Evolutionary conservation across 2,113 vertebrate species (phyloP), one percentile per base, ranked within the genome.

Genomic region (Cyprinodon variegatus): DNA sequence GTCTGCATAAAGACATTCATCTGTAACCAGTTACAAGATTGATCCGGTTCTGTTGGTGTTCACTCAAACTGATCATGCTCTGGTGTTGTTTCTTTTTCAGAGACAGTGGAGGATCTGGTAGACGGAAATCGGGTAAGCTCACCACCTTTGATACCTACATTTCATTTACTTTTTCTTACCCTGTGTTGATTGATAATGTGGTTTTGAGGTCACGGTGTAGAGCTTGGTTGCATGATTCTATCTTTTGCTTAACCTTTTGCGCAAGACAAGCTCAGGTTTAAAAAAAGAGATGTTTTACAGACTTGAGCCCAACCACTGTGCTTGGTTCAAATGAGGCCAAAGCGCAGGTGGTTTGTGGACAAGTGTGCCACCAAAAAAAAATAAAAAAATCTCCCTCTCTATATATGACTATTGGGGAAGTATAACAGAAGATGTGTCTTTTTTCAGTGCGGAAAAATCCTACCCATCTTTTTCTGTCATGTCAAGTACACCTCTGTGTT

Each of bases 81-180:
- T 97, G 95, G 88, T 98, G 96, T 95, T 97, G 96, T 88, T 96
- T 97, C 76, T 93, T 96, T 97, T 97, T 86, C 93, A 98, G 97
- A 92, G 96, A 98, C 77, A 96, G 95, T 91, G 90, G 92, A 38
- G 95, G 96, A 78, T 88, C 91, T 7, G 96, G 96, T 10, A 97
- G 94, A 85, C 95, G 96, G 66, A 98, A 96, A 93, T 97, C 96
- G 94, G 97, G 97, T 98, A 96, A 96, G 96, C 41, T 57, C 61
- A 38, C 57, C 11, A 65, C 59, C 0, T 70, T 38, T 37, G 22
- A 39, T 3, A 68, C 4, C 22, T 11, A 6, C 29, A 17, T 39
- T 57, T 40, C 13, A 50, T 4, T 20, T 40, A 20, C 39, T 14
- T 17, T 1, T 29, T 29, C 29, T 29, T 5, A 59, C 14, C 36